Evolutionary conservation across 2,113 vertebrate species (phyloP).

Genomic region (Cromileptes altivelis): DNA sequence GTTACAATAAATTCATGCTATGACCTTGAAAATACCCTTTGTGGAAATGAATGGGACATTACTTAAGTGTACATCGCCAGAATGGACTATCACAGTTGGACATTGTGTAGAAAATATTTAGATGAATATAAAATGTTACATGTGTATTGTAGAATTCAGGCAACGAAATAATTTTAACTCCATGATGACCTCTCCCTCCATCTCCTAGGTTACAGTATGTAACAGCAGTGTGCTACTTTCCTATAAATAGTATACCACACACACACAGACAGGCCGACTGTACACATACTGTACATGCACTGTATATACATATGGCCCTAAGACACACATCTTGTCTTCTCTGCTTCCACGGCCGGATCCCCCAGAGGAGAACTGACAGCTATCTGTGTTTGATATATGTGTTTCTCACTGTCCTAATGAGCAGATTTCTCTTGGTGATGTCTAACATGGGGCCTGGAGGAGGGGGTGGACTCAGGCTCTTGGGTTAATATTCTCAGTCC

Average conservation of each 20-base stretch:
- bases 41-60: background rate
- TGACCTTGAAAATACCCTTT: background rate
- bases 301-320: background rate
- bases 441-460: conserved; percentile 45
- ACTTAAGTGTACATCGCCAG: background rate
- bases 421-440: conserved; percentile 50
- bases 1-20: background rate
- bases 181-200: background rate
- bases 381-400: conserved; percentile 72
- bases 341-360: conserved; percentile 21
- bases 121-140: background rate
- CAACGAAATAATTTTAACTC: background rate
- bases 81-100: background rate
- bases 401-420: conserved; percentile 71
- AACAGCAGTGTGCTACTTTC: background rate
- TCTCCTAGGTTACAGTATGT: conserved; percentile 19
- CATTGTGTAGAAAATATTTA: background rate
- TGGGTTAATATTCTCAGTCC: conserved; percentile 48
- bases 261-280: background rate
- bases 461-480: conserved; percentile 44
- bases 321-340: conserved; percentile 31
- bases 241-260: background rate
- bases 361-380: conserved; percentile 53
- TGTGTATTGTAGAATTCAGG: background rate
- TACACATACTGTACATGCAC: conserved; percentile 17